Base-by-base conservation (phyloP, 2,888 invertebrate species). In the Proisotoma minuta region DNA sequence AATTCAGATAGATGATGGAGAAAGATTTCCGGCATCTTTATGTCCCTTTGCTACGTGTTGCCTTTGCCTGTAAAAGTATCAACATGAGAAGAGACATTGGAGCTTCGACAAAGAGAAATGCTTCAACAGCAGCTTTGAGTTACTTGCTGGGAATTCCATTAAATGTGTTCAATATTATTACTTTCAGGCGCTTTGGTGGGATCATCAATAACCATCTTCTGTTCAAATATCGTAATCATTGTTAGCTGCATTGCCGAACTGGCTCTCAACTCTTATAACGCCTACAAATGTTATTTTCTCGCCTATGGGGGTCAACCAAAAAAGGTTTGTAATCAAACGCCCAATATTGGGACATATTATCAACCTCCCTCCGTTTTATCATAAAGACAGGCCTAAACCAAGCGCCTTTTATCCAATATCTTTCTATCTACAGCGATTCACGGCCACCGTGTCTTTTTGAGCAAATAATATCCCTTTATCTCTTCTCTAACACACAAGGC, bases 171-270 rank as follows among this genome's bases (percentile, higher is more conserved):
- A 54, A 54, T 60, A 60, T 52, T 52, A 52, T 52, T 52, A 28
- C 52, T 61, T 65, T 56, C 54, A 68, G 68, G 65, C 48, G 60
- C 43, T 34, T 62, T 68, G 51, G 69, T 73, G 22, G 73, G 73
- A 49, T 73, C 73, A 60, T 73, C 73, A 52, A 69, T 69, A 59
- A 57, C 63, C 43, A 71, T 73, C 23, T 57, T 73, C 56, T 62
- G 69, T 51, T 71, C 73, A 66, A 73, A 71, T 68, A 65, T 73
- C 62, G 48, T 70, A 28, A 70, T 73, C 69, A 68, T 71, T 56
- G 61, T 66, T 54, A 39, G 62, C 28, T 69, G 71, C 63, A 65
- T 73, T 50, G 62, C 68, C 57, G 69, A 71, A 61, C 56, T 71
- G 57, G 62, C 57, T 39, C 57, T 73, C 28, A 71, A 71, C 62